Conservation (phyloP, 2,797 vertebrate genomes). For the Hoplostethus mediterraneus region DNA sequence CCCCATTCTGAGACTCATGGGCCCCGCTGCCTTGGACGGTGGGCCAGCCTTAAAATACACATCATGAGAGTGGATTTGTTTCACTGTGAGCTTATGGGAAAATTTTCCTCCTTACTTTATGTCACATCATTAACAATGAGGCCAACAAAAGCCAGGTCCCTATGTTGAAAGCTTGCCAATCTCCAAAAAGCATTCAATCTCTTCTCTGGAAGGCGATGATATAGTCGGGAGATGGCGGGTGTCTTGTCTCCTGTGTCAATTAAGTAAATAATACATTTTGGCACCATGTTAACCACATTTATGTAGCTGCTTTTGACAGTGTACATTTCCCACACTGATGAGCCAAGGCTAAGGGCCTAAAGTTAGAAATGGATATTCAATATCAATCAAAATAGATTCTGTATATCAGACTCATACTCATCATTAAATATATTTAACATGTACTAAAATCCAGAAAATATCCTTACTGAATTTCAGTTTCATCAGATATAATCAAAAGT, state of each 20-base stretch:
- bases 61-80: conserved; percentile 65
- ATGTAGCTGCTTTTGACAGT: conserved; percentile 22
- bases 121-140: conserved; percentile 51
- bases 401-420: conserved; percentile 6
- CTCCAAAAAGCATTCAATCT: conserved; percentile 16
- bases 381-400: conserved; percentile 50
- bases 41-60: conserved; percentile 77
- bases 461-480: neutral
- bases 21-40: conserved; percentile 36
- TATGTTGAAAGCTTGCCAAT: conserved; percentile 42
- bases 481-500: neutral
- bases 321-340: conserved; percentile 10
- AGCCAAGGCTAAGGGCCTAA: conserved; percentile 20
- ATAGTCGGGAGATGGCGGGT: conserved; percentile 2
- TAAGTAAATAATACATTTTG: conserved; percentile 52
- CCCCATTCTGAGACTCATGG: conserved; percentile 42
- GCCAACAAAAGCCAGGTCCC: conserved; percentile 41
- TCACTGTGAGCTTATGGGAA: conserved; percentile 52
- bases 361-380: conserved; percentile 38
- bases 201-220: neutral
- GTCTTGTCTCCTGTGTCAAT: conserved; percentile 31
- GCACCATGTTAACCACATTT: conserved; percentile 41
- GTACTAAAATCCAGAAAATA: neutral
- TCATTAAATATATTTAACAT: conserved; percentile 14
- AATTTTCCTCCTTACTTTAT: conserved; percentile 70